These are phyloP conservation scores for Luidia sarsii DNA, from an alignment of 53 echinoderm and acorn worm genomes.

Conservation along the genomic window DNA sequence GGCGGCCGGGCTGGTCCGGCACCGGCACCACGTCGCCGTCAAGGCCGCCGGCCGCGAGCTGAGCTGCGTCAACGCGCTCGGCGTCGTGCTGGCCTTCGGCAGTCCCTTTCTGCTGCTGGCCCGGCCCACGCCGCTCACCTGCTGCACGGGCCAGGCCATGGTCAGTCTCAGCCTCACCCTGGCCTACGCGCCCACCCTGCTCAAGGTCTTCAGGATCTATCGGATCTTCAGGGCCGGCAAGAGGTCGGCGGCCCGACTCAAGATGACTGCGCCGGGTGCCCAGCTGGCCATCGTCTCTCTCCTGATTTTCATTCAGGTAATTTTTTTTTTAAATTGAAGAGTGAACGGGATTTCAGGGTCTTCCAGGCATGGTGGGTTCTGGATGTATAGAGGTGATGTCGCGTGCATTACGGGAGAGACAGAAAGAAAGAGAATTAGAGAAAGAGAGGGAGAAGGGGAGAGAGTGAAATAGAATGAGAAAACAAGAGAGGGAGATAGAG, in stretches of 20 bases:
- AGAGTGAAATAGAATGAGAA: too few species aligned
- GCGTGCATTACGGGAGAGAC: too few species aligned
- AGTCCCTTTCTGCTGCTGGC: conserved; percentile 38
- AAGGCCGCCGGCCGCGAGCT: conserved; percentile 80
- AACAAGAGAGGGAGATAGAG: too few species aligned
- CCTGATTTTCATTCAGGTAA: conserved; percentile 63
- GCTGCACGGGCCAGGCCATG: conserved; percentile 36
- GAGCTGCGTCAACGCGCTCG: conserved; percentile 55
- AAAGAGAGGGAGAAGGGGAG: too few species aligned
- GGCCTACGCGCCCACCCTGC: conserved; percentile 66
- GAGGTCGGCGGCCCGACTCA: conserved; percentile 31
- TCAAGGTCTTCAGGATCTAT: conserved; percentile 61
- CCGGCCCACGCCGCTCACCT: conserved; percentile 35
- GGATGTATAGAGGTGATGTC: too few species aligned
- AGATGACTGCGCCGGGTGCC: conserved; percentile 50
- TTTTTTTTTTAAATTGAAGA: too few species aligned
- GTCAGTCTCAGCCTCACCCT: conserved; percentile 64
- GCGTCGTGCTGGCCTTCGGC: conserved; percentile 48
- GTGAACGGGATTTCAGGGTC: too few species aligned
- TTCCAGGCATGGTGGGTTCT: too few species aligned
- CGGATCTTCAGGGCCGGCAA: conserved; percentile 63
- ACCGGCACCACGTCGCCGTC: conserved; percentile 46
- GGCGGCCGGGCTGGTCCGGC: conserved; percentile 4
- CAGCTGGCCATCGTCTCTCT: conserved; percentile 52
- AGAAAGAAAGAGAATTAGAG: too few species aligned